A percentile compares a stretch with the other conserved stretches of the same genome.
Conservation (phyloP, 2,797 vertebrate species). For the Smutsia gigantea region DNA sequence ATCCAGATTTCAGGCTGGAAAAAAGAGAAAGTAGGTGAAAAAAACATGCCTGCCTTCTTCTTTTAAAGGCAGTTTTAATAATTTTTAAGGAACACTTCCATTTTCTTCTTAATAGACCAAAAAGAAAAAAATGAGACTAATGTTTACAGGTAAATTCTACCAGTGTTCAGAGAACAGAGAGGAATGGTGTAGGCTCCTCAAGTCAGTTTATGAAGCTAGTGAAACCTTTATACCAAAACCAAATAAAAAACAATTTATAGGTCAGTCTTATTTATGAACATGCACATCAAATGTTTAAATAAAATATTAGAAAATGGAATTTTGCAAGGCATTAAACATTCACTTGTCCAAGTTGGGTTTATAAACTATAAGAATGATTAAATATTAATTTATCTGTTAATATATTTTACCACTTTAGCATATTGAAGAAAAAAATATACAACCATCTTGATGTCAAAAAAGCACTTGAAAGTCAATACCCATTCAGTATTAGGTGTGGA, state of each 20-base stretch:
- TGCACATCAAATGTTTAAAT: neutral
- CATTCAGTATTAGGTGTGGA: neutral
- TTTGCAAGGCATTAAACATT: neutral
- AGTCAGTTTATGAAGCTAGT: neutral
- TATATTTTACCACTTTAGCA: neutral
- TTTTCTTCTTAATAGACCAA: neutral
- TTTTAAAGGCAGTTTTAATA: neutral
- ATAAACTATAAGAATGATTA: neutral
- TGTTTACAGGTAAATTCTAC: neutral
- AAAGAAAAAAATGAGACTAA: neutral
- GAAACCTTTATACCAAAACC: neutral
- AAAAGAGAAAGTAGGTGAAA: neutral
- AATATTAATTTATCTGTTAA: neutral
- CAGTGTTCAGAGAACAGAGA: neutral
- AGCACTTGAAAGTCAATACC: neutral
- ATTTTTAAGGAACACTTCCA: neutral
- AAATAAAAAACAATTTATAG: neutral
- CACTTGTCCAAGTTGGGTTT: neutral
- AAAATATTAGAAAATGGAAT: neutral
- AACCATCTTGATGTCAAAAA: neutral
- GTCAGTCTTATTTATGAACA: neutral
- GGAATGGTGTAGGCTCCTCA: neutral
- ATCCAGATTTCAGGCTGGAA: neutral
- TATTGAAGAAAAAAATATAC: neutral
- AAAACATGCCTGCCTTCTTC: neutral